phyloP scores from a whole-genome alignment of 1,140 invertebrate genomes.

The Ips typographus region DNA sequence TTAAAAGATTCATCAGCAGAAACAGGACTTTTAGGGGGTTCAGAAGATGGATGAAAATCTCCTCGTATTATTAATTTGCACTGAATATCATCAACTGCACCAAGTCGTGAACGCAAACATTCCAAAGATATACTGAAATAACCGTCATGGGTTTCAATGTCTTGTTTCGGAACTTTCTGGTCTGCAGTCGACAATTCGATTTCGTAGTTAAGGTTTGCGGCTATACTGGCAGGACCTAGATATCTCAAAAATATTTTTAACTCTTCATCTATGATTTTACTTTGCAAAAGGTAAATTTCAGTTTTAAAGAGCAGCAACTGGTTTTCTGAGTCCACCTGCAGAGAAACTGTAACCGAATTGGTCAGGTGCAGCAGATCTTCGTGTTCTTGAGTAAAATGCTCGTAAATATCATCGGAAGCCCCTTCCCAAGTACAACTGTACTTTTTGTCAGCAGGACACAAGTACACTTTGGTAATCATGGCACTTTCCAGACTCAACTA shows the following conservation, averaged over 20 bases:
- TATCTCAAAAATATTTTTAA: conserved; percentile 41
- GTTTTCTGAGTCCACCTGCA: conserved; percentile 39
- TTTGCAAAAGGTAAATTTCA: conserved; percentile 46
- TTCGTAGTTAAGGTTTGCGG: conserved; percentile 39
- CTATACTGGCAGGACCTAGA: conserved; percentile 53
- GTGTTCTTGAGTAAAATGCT: conserved; percentile 45
- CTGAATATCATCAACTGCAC: conserved; percentile 9
- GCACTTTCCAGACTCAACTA: not conserved
- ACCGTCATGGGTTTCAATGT: conserved; percentile 26
- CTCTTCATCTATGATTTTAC: conserved; percentile 24
- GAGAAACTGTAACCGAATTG: conserved; percentile 35
- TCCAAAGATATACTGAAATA: conserved; percentile 30
- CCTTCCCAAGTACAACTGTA: conserved; percentile 46
- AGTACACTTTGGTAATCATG: conserved; percentile 41
- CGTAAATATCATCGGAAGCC: conserved; percentile 39
- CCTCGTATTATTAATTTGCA: conserved; percentile 28
- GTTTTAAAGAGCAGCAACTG: conserved; percentile 38
- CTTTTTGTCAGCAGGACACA: conserved; percentile 44
- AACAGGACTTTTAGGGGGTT: not conserved
- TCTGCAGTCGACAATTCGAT: conserved; percentile 29
- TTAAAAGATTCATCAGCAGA: not conserved
- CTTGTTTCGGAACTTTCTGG: conserved; percentile 20
- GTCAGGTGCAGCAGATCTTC: conserved; percentile 39
- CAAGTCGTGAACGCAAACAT: conserved; percentile 25
- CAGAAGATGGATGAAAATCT: conserved; percentile 9